These are phyloP conservation scores for Myrmecophaga tridactyla DNA, from an alignment of 2,113 vertebrate genomes.

Conservation along the genomic window DNA sequence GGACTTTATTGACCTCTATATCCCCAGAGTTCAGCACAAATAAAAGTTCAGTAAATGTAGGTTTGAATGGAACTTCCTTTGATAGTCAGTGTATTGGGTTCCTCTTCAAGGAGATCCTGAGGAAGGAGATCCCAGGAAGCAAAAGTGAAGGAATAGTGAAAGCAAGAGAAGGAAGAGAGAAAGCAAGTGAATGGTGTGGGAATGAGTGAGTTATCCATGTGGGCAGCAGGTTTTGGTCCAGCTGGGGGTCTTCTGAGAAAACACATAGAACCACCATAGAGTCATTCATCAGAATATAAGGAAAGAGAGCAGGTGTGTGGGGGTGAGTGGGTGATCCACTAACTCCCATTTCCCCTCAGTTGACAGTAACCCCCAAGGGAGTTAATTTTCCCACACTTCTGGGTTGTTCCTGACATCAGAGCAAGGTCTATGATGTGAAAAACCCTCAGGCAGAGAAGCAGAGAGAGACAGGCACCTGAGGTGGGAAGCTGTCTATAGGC, in stretches of 20 bases:
- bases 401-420: background rate
- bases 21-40: background rate
- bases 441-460: background rate
- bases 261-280: background rate
- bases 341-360: no score
- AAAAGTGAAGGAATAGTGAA: background rate
- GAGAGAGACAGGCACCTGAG: background rate
- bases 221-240: background rate
- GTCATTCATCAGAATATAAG: background rate
- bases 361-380: background rate
- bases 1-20: background rate
- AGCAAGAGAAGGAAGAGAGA: background rate
- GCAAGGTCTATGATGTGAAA: background rate
- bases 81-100: background rate
- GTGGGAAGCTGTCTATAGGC: background rate
- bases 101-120: background rate
- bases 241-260: background rate
- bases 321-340: accelerated
- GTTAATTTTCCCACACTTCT: background rate
- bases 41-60: background rate
- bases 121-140: background rate
- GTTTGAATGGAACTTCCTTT: background rate
- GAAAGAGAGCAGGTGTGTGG: background rate
- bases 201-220: background rate
- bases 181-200: background rate